A percentile compares a stretch with the other conserved stretches of the same genome.
Evolutionary conservation across 2,113 vertebrate species (phyloP).

Genomic region (Choloepus hoffmanni): DNA sequence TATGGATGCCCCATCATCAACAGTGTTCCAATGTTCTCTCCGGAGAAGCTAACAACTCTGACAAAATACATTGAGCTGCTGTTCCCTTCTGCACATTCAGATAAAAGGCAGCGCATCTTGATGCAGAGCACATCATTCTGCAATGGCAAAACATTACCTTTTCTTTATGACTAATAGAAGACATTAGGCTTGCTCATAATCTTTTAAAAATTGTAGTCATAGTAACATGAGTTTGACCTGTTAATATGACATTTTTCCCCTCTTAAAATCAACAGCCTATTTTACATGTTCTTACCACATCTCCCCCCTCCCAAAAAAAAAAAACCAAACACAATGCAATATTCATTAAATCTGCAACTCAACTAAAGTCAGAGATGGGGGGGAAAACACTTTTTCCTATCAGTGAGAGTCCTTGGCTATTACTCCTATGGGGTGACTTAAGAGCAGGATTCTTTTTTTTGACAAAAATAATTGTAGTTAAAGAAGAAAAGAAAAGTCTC

Average conservation of each 20-base stretch:
- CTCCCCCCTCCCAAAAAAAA: neutral
- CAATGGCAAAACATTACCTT: constrained; percentile 66
- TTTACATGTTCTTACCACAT: neutral
- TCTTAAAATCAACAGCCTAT: constrained; percentile 65
- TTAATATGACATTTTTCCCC: neutral
- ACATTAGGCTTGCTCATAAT: constrained; percentile 62
- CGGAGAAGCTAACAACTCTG: constrained; percentile 66
- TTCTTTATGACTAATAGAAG: constrained; percentile 72
- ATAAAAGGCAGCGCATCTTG: constrained; percentile 63
- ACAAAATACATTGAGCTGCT: constrained; percentile 67
- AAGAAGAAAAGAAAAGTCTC: neutral
- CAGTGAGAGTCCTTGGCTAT: neutral
- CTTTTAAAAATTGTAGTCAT: constrained; percentile 76
- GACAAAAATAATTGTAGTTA: neutral
- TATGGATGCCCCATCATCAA: constrained; percentile 63
- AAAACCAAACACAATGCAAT: neutral
- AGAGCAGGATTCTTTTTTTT: neutral
- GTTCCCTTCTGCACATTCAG: constrained; percentile 46
- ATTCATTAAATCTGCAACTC: constrained; percentile 50
- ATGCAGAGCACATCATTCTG: neutral
- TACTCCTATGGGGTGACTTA: neutral
- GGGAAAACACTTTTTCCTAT: neutral
- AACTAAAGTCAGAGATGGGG: neutral
- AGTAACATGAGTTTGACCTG: constrained; percentile 60
- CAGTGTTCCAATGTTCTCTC: constrained; percentile 60